Evolutionary conservation across 1,140 invertebrate species (phyloP).

Genomic region (Augochlora pura): DNA sequence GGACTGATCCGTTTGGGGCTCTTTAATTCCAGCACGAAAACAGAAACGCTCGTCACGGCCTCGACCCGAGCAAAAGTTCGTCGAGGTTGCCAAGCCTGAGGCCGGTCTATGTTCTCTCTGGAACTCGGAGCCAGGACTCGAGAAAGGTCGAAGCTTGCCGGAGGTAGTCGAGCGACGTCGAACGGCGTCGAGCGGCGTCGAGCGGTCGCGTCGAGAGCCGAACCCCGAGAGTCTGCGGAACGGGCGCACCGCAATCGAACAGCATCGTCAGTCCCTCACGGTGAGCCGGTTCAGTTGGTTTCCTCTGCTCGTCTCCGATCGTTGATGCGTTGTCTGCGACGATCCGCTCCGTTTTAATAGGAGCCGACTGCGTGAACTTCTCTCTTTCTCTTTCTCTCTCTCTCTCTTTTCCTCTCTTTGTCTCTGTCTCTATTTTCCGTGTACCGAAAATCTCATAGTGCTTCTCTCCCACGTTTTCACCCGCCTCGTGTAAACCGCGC

Average conservation of each 20-base stretch:
- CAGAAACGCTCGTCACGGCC: constrained; percentile 52
- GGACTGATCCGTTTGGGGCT: constrained; percentile 20
- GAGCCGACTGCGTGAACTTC: constrained; percentile 13
- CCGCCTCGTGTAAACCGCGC: constrained; percentile 20
- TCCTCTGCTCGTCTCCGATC: constrained; percentile 32
- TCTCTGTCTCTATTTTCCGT: background rate
- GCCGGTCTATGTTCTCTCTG: constrained; percentile 18
- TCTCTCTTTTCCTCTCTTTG: too few relatives aligned
- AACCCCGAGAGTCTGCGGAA: constrained; percentile 24
- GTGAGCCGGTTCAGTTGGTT: constrained; percentile 69
- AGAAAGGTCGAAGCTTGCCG: constrained; percentile 42
- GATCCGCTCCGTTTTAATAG: constrained; percentile 14
- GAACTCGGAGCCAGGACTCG: constrained; percentile 18
- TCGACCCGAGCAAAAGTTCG: constrained; percentile 64
- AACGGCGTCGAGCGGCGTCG: constrained; percentile 52
- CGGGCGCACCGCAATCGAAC: constrained; percentile 42
- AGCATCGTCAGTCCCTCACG: constrained; percentile 69
- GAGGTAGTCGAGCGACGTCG: constrained; percentile 50
- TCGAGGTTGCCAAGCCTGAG: constrained; percentile 52
- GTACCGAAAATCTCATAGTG: constrained; percentile 6
- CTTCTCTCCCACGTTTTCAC: constrained; percentile 8
- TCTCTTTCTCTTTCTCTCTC: background rate
- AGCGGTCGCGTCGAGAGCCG: constrained; percentile 51
- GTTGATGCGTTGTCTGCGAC: constrained; percentile 3
- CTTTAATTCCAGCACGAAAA: constrained; percentile 54